Evolutionary conservation across 1,140 invertebrate genomes (phyloP).

Genomic region (Solen grandis): DNA sequence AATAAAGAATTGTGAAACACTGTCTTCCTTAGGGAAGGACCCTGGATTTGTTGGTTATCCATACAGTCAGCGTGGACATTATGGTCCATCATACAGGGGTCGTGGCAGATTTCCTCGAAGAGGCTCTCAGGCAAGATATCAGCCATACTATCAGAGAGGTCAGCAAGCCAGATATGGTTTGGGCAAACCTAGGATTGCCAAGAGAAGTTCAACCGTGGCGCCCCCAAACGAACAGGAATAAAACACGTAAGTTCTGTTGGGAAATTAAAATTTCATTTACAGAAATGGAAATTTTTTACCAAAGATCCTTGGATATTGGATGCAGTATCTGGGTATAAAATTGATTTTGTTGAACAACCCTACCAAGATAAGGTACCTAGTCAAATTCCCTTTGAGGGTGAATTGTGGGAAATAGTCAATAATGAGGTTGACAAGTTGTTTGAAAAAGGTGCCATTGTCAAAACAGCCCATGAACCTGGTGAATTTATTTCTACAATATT

Average conservation of each 20-base stretch:
- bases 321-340: background rate
- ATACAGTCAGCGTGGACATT: background rate
- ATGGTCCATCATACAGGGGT: background rate
- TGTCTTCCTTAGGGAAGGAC: background rate
- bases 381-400: background rate
- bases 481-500: constrained; percentile 17
- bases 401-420: background rate
- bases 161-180: background rate
- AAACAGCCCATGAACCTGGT: background rate
- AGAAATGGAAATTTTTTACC: constrained; percentile 21
- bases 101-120: too few relatives aligned
- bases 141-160: background rate
- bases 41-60: too few relatives aligned
- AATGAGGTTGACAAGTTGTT: background rate
- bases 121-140: background rate
- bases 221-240: constrained; percentile 1
- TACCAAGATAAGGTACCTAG: background rate
- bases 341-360: background rate
- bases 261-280: constrained; percentile 4
- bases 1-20: constrained; percentile 39
- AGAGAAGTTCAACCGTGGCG: background rate
- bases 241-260: constrained; percentile 20
- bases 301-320: constrained; percentile 3
- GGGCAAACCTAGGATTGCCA: background rate
- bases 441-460: background rate